Evolutionary conservation across 1,140 invertebrate genomes (phyloP).

Genomic region (Pantala flavescens): DNA sequence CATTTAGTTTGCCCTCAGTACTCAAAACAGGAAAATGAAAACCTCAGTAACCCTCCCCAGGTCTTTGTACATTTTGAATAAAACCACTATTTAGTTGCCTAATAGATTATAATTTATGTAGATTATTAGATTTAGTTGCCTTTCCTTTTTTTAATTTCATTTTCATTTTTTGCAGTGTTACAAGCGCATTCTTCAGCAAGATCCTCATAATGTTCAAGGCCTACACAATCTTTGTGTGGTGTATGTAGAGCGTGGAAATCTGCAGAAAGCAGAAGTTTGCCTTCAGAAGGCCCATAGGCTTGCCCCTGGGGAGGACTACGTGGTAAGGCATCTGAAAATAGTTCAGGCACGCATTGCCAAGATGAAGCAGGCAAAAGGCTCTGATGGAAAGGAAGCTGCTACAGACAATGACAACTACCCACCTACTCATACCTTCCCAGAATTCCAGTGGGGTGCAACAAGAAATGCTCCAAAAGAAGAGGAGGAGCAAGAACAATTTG

Average conservation of each 20-base stretch:
- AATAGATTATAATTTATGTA: too few relatives aligned
- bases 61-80: too few relatives aligned
- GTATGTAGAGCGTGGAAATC: constrained; percentile 78
- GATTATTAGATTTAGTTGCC: too few relatives aligned
- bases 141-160: too few relatives aligned
- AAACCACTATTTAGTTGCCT: too few relatives aligned
- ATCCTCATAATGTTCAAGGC: constrained; percentile 87
- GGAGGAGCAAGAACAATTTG: neutral
- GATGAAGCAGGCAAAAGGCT: constrained; percentile 24
- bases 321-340: constrained; percentile 75
- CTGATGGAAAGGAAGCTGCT: neutral
- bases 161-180: constrained; percentile 72
- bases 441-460: neutral
- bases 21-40: too few relatives aligned
- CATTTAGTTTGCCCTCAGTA: too few relatives aligned
- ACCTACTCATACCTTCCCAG: neutral
- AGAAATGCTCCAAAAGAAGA: neutral
- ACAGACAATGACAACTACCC: neutral
- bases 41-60: too few relatives aligned
- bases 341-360: constrained; percentile 59
- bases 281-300: constrained; percentile 64
- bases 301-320: constrained; percentile 82
- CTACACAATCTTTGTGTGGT: constrained; percentile 94
- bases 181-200: constrained; percentile 69
- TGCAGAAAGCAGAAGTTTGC: constrained; percentile 73